Evolutionary conservation across 2,888 invertebrate species (phyloP).

Genomic region (Apamea sordens): DNA sequence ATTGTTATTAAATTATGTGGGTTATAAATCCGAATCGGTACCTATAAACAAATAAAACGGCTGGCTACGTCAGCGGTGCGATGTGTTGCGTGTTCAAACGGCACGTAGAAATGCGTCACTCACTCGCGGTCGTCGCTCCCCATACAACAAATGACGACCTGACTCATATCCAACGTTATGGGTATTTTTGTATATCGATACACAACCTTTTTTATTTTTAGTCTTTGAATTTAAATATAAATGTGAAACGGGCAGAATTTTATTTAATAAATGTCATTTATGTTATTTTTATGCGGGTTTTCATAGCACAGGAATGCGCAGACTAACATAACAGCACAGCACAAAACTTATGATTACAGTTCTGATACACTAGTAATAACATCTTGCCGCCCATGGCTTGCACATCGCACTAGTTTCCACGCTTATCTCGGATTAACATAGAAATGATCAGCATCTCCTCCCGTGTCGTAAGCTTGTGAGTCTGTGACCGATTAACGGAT

Average conservation of each 20-base stretch:
- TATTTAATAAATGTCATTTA: neutral
- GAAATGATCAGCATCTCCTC: conserved; percentile 10
- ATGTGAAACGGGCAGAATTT: conserved; percentile 2
- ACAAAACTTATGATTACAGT: neutral
- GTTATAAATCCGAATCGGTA: conserved; percentile 66
- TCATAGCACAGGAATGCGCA: neutral
- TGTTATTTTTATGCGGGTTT: neutral
- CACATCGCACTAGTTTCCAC: neutral
- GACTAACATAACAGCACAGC: neutral
- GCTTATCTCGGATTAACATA: conserved; percentile 23
- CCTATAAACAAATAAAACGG: conserved; percentile 64
- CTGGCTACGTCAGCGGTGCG: conserved; percentile 58
- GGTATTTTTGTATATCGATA: conserved; percentile 67
- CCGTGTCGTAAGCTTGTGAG: conserved; percentile 25
- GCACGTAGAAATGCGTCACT: conserved; percentile 75
- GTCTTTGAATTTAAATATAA: conserved; percentile 29
- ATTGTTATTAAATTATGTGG: conserved; percentile 63
- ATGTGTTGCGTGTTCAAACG: conserved; percentile 67
- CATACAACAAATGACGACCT: conserved; percentile 80
- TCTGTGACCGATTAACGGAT: conserved; percentile 28
- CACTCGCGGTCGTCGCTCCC: conserved; percentile 85
- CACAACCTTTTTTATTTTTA: conserved; percentile 51
- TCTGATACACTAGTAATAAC: conserved; percentile 2
- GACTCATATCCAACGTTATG: conserved; percentile 82
- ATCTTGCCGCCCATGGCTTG: neutral